phyloP scores from a whole-genome alignment of 2,797 vertebrate species.

The Pitangus sulphuratus region DNA sequence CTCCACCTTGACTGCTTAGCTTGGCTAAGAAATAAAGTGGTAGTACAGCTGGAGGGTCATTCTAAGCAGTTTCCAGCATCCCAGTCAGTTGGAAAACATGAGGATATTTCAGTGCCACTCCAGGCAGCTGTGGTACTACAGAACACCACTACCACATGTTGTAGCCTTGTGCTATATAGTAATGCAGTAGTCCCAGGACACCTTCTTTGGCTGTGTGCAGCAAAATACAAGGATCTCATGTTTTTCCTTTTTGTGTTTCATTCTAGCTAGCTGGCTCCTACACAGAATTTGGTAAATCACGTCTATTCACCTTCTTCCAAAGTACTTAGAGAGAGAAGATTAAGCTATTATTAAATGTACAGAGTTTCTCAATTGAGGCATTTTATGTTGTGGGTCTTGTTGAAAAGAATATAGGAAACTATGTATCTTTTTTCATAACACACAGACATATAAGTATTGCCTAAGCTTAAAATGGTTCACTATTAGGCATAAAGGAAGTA shows the following conservation, averaged over 20 bases:
- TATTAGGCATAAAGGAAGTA: background rate
- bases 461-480: background rate
- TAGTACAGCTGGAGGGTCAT: background rate
- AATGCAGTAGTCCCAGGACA: accelerated
- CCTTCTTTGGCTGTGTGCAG: background rate
- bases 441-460: background rate
- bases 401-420: background rate
- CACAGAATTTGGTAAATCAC: background rate
- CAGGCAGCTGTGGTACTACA: background rate
- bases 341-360: background rate
- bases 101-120: background rate
- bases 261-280: background rate
- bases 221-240: background rate
- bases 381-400: background rate
- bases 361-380: background rate
- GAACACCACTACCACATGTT: accelerated
- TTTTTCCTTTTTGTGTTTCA: background rate
- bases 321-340: background rate
- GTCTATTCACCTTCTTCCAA: background rate
- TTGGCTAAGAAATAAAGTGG: background rate
- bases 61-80: background rate
- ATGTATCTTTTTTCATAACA: background rate
- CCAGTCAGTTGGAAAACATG: background rate
- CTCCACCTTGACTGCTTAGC: background rate
- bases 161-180: background rate